A percentile compares a stretch with the other conserved stretches of the same genome.
Conservation (phyloP, 2,888 invertebrate genomes). For the Cheilosia grossa region DNA sequence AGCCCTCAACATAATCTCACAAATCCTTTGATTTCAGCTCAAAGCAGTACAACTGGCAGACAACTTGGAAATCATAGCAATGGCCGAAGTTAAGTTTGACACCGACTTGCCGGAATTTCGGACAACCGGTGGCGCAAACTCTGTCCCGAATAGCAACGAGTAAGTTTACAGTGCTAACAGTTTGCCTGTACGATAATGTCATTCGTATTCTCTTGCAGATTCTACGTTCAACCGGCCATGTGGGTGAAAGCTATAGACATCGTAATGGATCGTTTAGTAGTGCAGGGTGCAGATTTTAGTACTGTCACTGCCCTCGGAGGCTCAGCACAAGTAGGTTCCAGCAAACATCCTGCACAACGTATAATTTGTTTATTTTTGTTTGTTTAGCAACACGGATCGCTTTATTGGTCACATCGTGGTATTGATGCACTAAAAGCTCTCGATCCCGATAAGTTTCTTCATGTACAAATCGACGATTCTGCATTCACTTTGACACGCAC, state of each 20-base stretch:
- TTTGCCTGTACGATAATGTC: background rate
- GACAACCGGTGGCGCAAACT: slow-evolving; percentile 85
- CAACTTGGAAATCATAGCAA: slow-evolving; percentile 88
- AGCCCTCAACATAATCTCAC: background rate
- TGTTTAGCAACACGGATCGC: slow-evolving; percentile 96
- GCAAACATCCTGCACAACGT: background rate
- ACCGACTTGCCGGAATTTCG: slow-evolving; percentile 95
- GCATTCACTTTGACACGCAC: slow-evolving; percentile 91
- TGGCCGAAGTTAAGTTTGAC: slow-evolving; percentile 95
- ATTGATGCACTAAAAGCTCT: slow-evolving; percentile 86
- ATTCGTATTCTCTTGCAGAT: slow-evolving; percentile 83
- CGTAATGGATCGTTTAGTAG: slow-evolving; percentile 92
- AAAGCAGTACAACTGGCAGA: slow-evolving; percentile 94
- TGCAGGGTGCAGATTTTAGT: slow-evolving; percentile 92
- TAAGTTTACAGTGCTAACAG: slow-evolving; percentile 73
- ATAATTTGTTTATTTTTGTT: slow-evolving; percentile 7
- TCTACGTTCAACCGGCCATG: slow-evolving; percentile 93
- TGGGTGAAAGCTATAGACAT: slow-evolving; percentile 98
- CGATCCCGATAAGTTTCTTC: slow-evolving; percentile 90
- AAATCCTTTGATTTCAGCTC: slow-evolving; percentile 86
- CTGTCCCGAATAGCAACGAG: slow-evolving; percentile 83
- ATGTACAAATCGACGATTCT: slow-evolving; percentile 90
- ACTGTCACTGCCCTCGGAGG: slow-evolving; percentile 94
- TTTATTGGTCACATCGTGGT: slow-evolving; percentile 95
- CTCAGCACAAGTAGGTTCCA: slow-evolving; percentile 91